Evolutionary conservation across 92 coral and sea anemone species (phyloP).

Genomic region (Diadumene lineata): DNA sequence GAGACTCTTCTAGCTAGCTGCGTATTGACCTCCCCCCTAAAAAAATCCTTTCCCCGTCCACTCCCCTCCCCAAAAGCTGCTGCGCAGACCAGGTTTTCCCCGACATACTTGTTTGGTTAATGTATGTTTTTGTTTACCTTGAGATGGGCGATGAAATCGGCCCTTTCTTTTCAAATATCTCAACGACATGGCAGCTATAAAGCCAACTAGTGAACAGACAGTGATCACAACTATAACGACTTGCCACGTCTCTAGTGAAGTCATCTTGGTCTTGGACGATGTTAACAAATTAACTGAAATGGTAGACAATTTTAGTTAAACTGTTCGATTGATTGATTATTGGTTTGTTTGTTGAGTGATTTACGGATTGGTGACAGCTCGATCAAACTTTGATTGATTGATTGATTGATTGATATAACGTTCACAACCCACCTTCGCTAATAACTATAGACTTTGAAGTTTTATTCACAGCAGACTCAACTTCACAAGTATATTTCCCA

Average conservation of each 20-base stretch:
- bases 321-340: no score
- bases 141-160: not conserved
- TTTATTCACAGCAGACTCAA: not conserved
- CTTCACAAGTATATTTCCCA: slow-evolving; percentile 8
- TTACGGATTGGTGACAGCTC: no score
- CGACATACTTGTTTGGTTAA: no score
- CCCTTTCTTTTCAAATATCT: not conserved
- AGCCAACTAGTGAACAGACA: not conserved
- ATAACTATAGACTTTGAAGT: not conserved
- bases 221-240: not conserved
- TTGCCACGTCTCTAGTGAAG: not conserved
- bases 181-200: not conserved
- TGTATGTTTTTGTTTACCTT: not conserved
- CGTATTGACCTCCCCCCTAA: no score
- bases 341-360: no score
- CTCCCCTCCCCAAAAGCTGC: no score
- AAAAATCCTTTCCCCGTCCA: no score
- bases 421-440: not conserved
- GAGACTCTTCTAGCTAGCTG: no score
- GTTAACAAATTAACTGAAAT: not conserved
- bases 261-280: not conserved
- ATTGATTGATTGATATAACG: no score
- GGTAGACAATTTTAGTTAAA: no score
- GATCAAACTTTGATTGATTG: no score
- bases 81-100: no score